A percentile compares a stretch with the other conserved stretches of the same genome.
phyloP scores from a whole-genome alignment of 2,888 invertebrate genomes.

The Phragmatobia fuliginosa region DNA sequence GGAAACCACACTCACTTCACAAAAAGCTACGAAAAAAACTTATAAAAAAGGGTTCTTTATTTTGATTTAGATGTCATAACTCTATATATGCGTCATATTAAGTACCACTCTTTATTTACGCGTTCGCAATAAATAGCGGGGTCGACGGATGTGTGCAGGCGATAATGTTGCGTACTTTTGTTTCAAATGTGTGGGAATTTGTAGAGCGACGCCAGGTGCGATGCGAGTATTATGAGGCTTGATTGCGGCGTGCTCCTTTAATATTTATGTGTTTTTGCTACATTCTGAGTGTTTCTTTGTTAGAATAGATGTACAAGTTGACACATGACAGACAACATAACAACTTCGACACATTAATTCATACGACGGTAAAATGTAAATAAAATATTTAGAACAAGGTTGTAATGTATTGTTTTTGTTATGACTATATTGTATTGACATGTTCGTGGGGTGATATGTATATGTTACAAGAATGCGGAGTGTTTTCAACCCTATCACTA shows the following conservation, averaged over 20 bases:
- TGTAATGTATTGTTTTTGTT: neutral
- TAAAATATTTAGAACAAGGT: neutral
- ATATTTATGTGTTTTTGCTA: slow-evolving; percentile 13
- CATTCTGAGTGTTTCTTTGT: slow-evolving; percentile 5
- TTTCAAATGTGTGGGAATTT: slow-evolving; percentile 49
- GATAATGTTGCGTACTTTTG: slow-evolving; percentile 43
- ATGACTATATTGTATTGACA: neutral
- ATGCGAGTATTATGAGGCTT: slow-evolving; percentile 14
- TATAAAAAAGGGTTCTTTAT: neutral
- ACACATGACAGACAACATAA: neutral
- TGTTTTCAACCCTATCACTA: too few species aligned
- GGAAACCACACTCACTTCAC: too few species aligned
- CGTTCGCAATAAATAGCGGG: slow-evolving; percentile 21
- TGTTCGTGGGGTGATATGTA: neutral
- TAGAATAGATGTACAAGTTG: neutral
- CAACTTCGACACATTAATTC: slow-evolving; percentile 4
- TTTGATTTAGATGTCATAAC: neutral
- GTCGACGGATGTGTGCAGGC: slow-evolving; percentile 32
- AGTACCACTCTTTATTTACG: slow-evolving; percentile 20
- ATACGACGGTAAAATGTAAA: neutral
- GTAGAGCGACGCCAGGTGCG: slow-evolving; percentile 35
- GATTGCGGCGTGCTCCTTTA: slow-evolving; percentile 16
- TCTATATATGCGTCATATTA: slow-evolving; percentile 41
- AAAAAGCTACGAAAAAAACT: too few species aligned
- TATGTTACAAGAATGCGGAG: too few species aligned